phyloP scores from a whole-genome alignment of 2,888 invertebrate genomes.

The Cabera pusaria region DNA sequence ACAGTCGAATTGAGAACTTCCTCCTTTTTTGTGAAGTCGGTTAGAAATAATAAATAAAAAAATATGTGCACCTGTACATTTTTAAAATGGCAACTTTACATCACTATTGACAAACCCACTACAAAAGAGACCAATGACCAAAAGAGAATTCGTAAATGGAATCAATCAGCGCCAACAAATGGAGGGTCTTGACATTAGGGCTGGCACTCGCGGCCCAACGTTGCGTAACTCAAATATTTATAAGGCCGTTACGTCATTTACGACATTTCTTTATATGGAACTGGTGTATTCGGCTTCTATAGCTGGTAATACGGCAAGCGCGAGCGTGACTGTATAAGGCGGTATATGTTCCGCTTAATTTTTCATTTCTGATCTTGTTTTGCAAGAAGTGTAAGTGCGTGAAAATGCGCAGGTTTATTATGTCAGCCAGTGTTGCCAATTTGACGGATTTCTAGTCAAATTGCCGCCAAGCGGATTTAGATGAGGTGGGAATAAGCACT shows the following conservation, averaged over 20 bases:
- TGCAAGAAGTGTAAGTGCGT: no score
- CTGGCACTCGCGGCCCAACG: conserved; percentile 13
- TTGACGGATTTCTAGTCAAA: no score
- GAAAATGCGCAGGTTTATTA: no score
- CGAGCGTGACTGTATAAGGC: conserved; percentile 24
- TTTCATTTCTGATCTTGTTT: conserved; percentile 11
- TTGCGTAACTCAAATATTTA: conserved; percentile 23
- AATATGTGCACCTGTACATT: no score
- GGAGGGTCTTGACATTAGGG: conserved; percentile 19
- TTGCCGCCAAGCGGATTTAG: no score
- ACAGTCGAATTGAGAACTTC: no score
- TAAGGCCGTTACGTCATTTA: conserved; percentile 33
- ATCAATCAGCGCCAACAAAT: conserved; percentile 17
- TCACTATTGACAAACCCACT: no score
- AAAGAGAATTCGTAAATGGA: conserved; percentile 5
- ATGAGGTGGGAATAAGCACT: no score
- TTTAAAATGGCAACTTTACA: no score
- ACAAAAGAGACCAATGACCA: not conserved
- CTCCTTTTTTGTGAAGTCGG: no score
- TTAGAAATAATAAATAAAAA: not conserved
- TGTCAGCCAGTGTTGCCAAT: no score
- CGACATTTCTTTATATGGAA: conserved; percentile 38
- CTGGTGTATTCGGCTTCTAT: conserved; percentile 2
- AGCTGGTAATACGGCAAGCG: conserved; percentile 16
- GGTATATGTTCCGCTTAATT: conserved; percentile 22